Evolutionary conservation across 2,888 invertebrate species (phyloP).

Genomic region (Lacanobia oleracea): DNA sequence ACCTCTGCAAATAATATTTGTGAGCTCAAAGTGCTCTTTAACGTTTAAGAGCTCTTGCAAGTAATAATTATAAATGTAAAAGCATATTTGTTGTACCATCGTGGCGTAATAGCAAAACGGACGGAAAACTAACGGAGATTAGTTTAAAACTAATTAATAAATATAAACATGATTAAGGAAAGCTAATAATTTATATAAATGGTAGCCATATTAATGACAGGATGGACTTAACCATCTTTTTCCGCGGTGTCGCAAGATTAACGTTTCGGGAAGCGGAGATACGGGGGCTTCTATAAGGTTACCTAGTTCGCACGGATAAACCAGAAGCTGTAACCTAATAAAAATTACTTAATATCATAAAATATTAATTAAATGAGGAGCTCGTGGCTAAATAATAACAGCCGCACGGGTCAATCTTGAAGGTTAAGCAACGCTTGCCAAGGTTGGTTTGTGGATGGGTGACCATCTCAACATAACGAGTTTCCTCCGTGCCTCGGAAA

Average conservation of each 20-base stretch:
- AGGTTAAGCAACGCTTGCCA: too few species aligned
- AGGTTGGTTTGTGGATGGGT: too few species aligned
- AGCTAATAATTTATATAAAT: conserved; percentile 13
- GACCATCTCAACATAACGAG: too few species aligned
- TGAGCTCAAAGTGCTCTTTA: conserved; percentile 19
- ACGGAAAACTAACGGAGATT: conserved; percentile 20
- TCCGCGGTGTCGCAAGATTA: conserved; percentile 18
- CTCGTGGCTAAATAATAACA: too few species aligned
- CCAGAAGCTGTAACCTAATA: neutral
- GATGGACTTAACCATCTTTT: conserved; percentile 24
- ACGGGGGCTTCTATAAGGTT: conserved; percentile 12
- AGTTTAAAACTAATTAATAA: conserved; percentile 27
- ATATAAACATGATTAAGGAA: conserved; percentile 25
- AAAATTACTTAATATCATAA: neutral
- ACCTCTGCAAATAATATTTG: conserved; percentile 16
- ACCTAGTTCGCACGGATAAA: conserved; percentile 7
- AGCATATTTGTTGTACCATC: conserved; percentile 5
- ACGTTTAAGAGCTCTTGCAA: neutral
- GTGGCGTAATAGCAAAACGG: neutral
- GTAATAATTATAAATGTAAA: conserved; percentile 23
- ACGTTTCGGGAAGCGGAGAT: neutral
- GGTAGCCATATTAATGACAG: conserved; percentile 35
- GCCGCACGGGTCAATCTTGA: too few species aligned
- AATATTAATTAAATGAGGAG: too few species aligned
- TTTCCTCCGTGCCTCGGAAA: too few species aligned